Base-by-base conservation (phyloP, 2,888 invertebrate genomes). In the Erebia palarica region DNA sequence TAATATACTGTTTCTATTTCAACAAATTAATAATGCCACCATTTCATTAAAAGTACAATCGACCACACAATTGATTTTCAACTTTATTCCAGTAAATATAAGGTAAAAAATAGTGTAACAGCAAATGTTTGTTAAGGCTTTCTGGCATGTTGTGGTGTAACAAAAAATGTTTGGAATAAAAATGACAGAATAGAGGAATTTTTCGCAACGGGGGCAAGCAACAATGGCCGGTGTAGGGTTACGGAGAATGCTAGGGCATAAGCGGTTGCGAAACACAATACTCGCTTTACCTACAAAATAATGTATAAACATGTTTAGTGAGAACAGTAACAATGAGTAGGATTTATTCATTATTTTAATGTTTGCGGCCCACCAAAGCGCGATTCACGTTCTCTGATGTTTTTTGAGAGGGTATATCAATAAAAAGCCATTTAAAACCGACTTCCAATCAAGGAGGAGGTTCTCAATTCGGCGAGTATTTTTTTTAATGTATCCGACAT, bases 151-250 rank as follows among this genome's bases (percentile, higher is more conserved):
- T 57, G 27, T 16, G 21, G 5, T 64, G 14, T 14, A 73, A 55
- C 67, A 49, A 69, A 68, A 71, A 68, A 71, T 72, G 67, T 74
- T 74, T 71, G 67, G 65, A 70, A 59, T 75, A 76, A 77, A 77
- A 80, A 79, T 49, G 74, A 64, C 75, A 79, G 70, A 77, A 80
- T 78, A 74, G 79, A 72, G 78, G 79, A 79, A 81, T 82, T 79
- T 63, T 66, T 71, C 27, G 81, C 79, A 82, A 82, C 77, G 76
- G 65, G 79, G 82, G 75, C 74, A 53, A 68, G 42, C 61, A 55
- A 74, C 70, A 72, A 74, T 60, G 58, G 64, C 36, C n/a, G 69
- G 74, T 72, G 65, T 74, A 70, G 65, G 60, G 70, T 74, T 72
- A 68, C 74, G 59, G 55, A 64, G 67, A 59, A 69, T 66, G 73